Conservation (phyloP, 2,797 vertebrate genomes). For the Pseudochirops corinnae region DNA sequence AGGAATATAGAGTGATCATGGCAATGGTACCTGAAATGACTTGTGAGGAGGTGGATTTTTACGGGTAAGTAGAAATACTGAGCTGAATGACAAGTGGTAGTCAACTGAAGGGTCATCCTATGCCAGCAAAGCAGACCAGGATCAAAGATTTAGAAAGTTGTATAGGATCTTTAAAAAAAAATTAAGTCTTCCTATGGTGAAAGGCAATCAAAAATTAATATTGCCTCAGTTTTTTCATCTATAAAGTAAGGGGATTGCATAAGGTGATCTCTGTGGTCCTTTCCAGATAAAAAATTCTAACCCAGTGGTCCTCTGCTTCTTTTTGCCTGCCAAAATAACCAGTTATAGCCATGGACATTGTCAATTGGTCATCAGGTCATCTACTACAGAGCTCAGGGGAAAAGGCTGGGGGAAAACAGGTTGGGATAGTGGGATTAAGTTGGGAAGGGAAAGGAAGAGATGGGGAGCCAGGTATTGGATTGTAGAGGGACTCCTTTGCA, state of each 20-base stretch:
- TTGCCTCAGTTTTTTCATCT: not conserved
- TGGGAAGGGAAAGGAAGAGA: not conserved
- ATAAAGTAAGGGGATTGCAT: not conserved
- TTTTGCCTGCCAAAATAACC: not conserved
- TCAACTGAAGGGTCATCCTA: not conserved
- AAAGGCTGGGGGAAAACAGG: not conserved
- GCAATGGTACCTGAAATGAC: slow-evolving; percentile 64
- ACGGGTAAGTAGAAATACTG: slow-evolving; percentile 67
- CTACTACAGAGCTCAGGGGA: not conserved
- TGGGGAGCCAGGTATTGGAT: not conserved
- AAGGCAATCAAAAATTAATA: not conserved
- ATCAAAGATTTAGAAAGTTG: not conserved
- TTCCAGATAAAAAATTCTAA: not conserved
- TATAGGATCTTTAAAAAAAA: not conserved
- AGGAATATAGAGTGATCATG: slow-evolving; percentile 70
- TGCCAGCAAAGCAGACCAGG: not conserved
- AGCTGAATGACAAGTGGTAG: not conserved
- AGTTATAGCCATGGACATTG: not conserved
- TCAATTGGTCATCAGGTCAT: not conserved
- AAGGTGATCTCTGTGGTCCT: not conserved
- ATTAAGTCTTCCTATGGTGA: not conserved
- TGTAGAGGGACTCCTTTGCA: not conserved
- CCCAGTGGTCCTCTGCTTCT: not conserved
- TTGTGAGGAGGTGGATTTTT: slow-evolving; percentile 53
- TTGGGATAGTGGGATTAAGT: not conserved